Evolutionary conservation across 2,113 vertebrate genomes (phyloP).

Genomic region (Chelonoidis abingdonii): DNA sequence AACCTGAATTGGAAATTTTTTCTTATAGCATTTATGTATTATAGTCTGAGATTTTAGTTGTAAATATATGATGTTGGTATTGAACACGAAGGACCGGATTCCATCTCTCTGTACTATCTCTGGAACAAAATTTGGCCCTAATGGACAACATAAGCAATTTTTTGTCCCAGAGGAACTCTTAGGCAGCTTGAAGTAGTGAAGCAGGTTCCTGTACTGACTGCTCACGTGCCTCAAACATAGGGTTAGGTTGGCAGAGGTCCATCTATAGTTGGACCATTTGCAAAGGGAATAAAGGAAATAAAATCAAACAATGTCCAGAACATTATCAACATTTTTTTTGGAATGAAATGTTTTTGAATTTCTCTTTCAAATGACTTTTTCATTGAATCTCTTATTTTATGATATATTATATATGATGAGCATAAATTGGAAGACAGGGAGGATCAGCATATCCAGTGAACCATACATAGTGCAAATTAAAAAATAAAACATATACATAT

Average conservation of each 20-base stretch:
- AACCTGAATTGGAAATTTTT: constrained; percentile 2
- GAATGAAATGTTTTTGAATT: too few species aligned
- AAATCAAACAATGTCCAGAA: too few species aligned
- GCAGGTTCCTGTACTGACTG: not conserved
- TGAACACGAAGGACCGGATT: not conserved
- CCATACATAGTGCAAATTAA: too few species aligned
- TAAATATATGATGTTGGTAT: not conserved
- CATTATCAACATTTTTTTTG: too few species aligned
- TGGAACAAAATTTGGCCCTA: not conserved
- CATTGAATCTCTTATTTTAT: too few species aligned
- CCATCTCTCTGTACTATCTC: not conserved
- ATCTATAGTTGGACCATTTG: too few species aligned
- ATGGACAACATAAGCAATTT: not conserved
- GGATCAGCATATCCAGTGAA: too few species aligned
- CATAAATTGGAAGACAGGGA: too few species aligned
- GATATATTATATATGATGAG: too few species aligned
- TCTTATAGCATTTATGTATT: not conserved
- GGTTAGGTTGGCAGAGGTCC: not conserved
- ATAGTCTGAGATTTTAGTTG: not conserved
- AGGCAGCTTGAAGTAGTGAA: not conserved
- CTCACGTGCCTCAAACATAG: fast-evolving
- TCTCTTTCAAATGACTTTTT: too few species aligned
- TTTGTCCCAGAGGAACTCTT: not conserved
- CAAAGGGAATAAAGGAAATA: too few species aligned
- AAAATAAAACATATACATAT: too few species aligned